Percentiles rank a stretch among this genome's conserved stretches.
Conservation (phyloP, 2,888 invertebrate genomes). For the Amblyjoppa proteus region DNA sequence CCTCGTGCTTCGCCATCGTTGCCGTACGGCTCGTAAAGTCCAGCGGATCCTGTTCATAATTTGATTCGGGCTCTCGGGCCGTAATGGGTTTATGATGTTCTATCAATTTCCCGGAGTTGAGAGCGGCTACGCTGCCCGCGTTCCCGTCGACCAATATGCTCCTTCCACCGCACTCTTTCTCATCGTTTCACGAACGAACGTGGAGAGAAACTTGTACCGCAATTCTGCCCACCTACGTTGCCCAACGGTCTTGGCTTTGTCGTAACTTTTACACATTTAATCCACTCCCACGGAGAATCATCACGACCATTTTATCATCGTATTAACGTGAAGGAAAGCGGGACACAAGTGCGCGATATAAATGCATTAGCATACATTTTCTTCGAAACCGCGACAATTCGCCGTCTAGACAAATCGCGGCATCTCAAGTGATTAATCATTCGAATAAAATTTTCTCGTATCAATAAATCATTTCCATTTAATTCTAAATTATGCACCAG, state of each 20-base stretch:
- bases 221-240: background rate
- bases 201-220: background rate
- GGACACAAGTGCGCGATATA: too few species aligned
- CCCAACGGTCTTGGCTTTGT: background rate
- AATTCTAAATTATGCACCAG: background rate
- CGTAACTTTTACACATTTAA: background rate
- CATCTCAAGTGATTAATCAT: background rate
- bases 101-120: slow-evolving; percentile 72
- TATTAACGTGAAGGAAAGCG: background rate
- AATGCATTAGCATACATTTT: background rate
- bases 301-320: background rate
- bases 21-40: slow-evolving; percentile 67
- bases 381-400: background rate
- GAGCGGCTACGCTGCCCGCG: background rate
- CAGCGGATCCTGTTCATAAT: slow-evolving; percentile 75
- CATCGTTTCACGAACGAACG: slow-evolving; percentile 22
- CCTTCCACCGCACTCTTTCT: slow-evolving; percentile 4
- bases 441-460: background rate
- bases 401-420: too few species aligned
- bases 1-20: slow-evolving; percentile 64
- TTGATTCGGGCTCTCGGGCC: slow-evolving; percentile 72
- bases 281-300: background rate
- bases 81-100: slow-evolving; percentile 78
- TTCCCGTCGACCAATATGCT: slow-evolving; percentile 25
- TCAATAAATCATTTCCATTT: background rate